Conservation (phyloP, 2,113 vertebrate species). For the Dolichotis patagonum region DNA sequence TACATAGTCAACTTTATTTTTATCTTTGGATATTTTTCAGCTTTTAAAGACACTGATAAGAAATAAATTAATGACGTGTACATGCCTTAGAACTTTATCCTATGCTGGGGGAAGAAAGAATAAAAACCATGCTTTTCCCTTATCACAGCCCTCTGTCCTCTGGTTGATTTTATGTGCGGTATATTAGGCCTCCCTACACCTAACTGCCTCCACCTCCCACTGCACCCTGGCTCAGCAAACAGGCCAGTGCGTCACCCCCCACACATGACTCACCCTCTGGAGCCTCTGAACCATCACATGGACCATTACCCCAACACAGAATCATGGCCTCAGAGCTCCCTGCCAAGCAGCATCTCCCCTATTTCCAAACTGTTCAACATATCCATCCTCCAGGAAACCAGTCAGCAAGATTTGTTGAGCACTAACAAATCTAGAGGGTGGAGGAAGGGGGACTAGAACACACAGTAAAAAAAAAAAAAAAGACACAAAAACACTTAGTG, state of each 20-base stretch:
- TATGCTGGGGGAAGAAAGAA: neutral
- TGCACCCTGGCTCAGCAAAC: conserved; percentile 56
- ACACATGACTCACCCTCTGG: conserved; percentile 75
- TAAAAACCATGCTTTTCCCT: conserved; percentile 25
- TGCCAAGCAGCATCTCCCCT: conserved; percentile 70
- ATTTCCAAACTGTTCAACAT: conserved; percentile 65
- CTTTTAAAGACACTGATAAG: conserved; percentile 64
- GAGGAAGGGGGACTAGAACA: conserved; percentile 58
- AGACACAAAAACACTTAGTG: conserved; percentile 65
- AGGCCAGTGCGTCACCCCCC: conserved; percentile 50
- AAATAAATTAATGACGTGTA: conserved; percentile 52
- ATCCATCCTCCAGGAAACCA: conserved; percentile 70
- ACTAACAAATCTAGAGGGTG: conserved; percentile 68
- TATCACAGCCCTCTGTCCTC: conserved; percentile 66
- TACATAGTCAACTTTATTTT: conserved; percentile 63
- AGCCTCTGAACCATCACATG: conserved; percentile 59
- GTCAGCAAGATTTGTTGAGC: conserved; percentile 71
- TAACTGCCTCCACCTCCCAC: conserved; percentile 66
- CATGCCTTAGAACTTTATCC: conserved; percentile 49
- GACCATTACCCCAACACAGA: conserved; percentile 66
- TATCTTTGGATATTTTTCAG: conserved; percentile 67
- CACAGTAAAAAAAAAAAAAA: conserved; percentile 21
- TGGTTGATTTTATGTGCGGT: conserved; percentile 62
- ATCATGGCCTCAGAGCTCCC: conserved; percentile 43
- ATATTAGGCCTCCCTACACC: conserved; percentile 67